A percentile compares a stretch with the other conserved stretches of the same genome.
These are phyloP conservation scores for Cynocephalus volans DNA, from an alignment of 2,113 vertebrate species.

Conservation along the genomic window DNA sequence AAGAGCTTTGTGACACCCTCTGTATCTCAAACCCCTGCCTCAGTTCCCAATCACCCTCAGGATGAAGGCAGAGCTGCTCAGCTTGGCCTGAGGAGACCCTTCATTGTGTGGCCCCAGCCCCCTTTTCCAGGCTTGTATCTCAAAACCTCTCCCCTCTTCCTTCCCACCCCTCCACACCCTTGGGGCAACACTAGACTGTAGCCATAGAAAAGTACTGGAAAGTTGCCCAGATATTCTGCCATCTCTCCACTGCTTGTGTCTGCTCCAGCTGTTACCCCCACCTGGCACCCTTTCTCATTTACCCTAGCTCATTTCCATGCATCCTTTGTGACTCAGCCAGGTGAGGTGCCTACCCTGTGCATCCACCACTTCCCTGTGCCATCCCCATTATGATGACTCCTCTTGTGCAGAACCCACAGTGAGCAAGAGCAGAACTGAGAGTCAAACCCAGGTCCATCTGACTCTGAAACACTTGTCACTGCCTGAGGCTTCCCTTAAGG, in stretches of 20 bases:
- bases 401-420: neutral
- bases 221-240: neutral
- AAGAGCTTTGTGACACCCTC: neutral
- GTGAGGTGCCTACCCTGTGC: fast-evolving
- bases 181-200: fast-evolving
- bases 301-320: neutral
- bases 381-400: no score
- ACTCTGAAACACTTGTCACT: neutral
- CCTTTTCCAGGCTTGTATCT: neutral
- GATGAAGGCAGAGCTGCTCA: neutral
- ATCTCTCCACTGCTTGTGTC: neutral
- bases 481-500: neutral
- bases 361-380: neutral
- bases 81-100: neutral
- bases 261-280: neutral
- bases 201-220: neutral
- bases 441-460: no score
- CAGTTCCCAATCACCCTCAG: neutral
- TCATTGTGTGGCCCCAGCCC: neutral
- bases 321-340: neutral
- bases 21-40: neutral
- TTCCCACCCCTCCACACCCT: fast-evolving
- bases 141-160: no score
- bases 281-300: neutral
- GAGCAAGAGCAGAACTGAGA: neutral